Percentiles rank a stretch among this genome's conserved stretches.
These are phyloP conservation scores for Octodonta nipae DNA, from an alignment of 2,888 invertebrate species.

Conservation along the genomic window DNA sequence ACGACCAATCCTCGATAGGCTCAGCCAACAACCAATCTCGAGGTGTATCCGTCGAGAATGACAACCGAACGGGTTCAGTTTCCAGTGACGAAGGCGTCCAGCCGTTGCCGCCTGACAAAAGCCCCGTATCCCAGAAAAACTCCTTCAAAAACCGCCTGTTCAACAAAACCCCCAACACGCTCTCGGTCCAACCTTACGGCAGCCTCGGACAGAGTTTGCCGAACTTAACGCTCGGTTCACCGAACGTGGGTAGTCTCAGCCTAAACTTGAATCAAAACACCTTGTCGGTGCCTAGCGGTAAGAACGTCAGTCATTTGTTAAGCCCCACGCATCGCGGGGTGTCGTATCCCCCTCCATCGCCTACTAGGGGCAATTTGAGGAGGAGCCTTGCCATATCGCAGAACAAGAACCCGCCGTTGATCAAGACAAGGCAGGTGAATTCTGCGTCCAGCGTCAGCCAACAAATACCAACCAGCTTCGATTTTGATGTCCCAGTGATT, in stretches of 20 bases:
- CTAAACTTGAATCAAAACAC: slow-evolving; percentile 38
- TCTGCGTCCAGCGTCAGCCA: slow-evolving; percentile 33
- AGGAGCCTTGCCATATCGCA: slow-evolving; percentile 59
- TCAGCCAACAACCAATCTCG: slow-evolving; percentile 39
- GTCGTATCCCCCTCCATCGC: slow-evolving; percentile 75
- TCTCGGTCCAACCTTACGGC: slow-evolving; percentile 59
- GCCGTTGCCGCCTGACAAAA: slow-evolving; percentile 37
- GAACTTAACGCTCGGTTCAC: slow-evolving; percentile 46
- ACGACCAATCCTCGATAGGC: slow-evolving; percentile 42
- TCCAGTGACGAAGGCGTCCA: slow-evolving; percentile 49
- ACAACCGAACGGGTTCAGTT: slow-evolving; percentile 48
- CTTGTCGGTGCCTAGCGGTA: slow-evolving; percentile 41
- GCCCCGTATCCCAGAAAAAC: slow-evolving; percentile 31
- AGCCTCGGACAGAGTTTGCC: slow-evolving; percentile 68
- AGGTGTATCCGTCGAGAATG: slow-evolving; percentile 49
- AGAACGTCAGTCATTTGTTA: slow-evolving; percentile 34
- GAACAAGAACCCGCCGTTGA: slow-evolving; percentile 66
- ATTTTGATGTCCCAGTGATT: slow-evolving; percentile 39
- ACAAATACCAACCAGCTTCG: slow-evolving; percentile 32
- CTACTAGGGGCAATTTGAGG: slow-evolving; percentile 49
- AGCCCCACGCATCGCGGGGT: slow-evolving; percentile 56
- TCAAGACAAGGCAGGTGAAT: slow-evolving; percentile 65
- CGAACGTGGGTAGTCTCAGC: slow-evolving; percentile 30
- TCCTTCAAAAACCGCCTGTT: slow-evolving; percentile 32
- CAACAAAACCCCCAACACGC: slow-evolving; percentile 50